Percentiles rank a stretch among this genome's conserved stretches.
These are phyloP conservation scores for Idris sp. DNA, from an alignment of 1,140 invertebrate species.

Conservation along the genomic window DNA sequence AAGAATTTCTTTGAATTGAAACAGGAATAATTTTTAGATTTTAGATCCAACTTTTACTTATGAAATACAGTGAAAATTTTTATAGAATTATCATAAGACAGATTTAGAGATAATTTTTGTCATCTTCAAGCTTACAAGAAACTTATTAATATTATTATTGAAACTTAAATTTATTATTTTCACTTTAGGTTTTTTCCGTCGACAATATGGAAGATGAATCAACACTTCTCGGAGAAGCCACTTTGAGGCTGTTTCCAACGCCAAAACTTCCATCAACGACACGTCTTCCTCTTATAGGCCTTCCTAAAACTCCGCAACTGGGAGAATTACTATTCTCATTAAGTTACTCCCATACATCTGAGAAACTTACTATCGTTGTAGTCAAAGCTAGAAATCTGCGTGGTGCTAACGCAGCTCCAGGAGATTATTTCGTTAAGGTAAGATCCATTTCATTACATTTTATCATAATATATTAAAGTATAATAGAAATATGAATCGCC, in stretches of 20 bases:
- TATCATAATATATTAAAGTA: no score
- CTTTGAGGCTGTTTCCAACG: conserved; percentile 77
- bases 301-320: conserved; percentile 80
- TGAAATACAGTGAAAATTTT: no score
- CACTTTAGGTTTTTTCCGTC: conserved; percentile 73
- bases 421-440: conserved; percentile 76
- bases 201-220: conserved; percentile 57
- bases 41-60: no score
- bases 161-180: conserved; percentile 5
- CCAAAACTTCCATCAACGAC: conserved; percentile 77
- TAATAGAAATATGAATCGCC: no score
- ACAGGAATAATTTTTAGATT: no score
- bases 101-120: no score
- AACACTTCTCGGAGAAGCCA: conserved; percentile 73
- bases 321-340: conserved; percentile 81
- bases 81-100: no score
- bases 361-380: conserved; percentile 80
- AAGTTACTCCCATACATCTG: conserved; percentile 81
- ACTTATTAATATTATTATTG: no score
- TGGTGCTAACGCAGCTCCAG: conserved; percentile 65
- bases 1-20: no score
- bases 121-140: no score
- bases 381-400: conserved; percentile 80
- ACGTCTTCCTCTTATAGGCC: conserved; percentile 78
- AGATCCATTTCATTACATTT: no score